phyloP scores from a whole-genome alignment of 2,797 vertebrate species.

The Etheostoma nigrum region DNA sequence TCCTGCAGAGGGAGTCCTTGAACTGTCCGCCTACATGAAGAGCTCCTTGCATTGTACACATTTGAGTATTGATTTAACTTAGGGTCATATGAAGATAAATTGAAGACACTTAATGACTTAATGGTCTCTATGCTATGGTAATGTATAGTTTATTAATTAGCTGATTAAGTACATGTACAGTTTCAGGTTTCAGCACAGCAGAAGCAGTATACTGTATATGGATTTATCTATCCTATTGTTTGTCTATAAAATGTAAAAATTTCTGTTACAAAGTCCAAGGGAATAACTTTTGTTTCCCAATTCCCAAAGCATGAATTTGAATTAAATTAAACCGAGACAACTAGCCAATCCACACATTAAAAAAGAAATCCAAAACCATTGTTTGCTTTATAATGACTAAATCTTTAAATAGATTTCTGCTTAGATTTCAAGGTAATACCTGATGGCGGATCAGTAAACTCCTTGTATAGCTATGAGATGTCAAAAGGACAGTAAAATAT shows the following conservation, averaged over 20 bases:
- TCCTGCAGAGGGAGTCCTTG: constrained; percentile 66
- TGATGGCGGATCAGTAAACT: background rate
- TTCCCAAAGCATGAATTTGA: background rate
- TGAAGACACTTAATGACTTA: background rate
- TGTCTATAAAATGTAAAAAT: constrained; percentile 4
- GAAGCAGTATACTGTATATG: background rate
- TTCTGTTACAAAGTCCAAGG: no score
- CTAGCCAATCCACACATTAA: background rate
- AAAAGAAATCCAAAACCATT: background rate
- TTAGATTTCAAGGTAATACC: background rate
- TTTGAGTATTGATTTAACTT: background rate
- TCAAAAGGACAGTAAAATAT: background rate
- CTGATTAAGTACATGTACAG: background rate
- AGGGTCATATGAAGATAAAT: background rate
- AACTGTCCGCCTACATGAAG: background rate
- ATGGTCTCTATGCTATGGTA: background rate
- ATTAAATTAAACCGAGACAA: background rate
- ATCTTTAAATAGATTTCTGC: background rate
- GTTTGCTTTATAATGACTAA: background rate
- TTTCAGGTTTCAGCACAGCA: background rate
- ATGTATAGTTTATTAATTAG: background rate
- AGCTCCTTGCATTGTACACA: background rate
- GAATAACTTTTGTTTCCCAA: no score
- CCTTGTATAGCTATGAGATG: background rate
- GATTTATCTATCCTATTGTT: background rate